phyloP scores from a whole-genome alignment of 1,140 invertebrate genomes.

The Carposina sasakii region DNA sequence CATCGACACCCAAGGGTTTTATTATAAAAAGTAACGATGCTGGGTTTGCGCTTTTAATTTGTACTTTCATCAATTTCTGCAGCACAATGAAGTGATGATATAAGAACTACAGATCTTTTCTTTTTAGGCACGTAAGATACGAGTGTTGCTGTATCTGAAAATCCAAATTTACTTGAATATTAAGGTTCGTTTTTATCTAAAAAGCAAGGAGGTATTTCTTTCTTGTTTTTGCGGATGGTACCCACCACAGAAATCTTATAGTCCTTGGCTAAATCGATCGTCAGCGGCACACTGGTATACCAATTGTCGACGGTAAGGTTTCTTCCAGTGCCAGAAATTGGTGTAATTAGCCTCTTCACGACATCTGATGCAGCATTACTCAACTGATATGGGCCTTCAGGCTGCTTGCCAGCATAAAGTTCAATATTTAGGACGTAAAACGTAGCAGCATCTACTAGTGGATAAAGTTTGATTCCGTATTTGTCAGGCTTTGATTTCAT shows the following conservation, averaged over 20 bases:
- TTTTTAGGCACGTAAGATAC: constrained; percentile 47
- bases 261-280: constrained; percentile 34
- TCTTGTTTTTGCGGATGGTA: constrained; percentile 51
- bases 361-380: constrained; percentile 35
- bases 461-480: constrained; percentile 66
- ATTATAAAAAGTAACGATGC: constrained; percentile 42
- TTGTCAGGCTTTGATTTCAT: constrained; percentile 56
- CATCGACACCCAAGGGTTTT: constrained; percentile 28
- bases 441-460: constrained; percentile 31
- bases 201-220: constrained; percentile 45
- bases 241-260: constrained; percentile 46
- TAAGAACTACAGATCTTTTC: constrained; percentile 33
- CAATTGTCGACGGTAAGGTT: constrained; percentile 59
- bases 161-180: constrained; percentile 36
- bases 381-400: constrained; percentile 29
- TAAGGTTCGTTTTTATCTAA: constrained; percentile 21
- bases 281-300: constrained; percentile 43
- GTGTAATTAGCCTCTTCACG: constrained; percentile 39
- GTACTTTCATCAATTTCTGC: constrained; percentile 35
- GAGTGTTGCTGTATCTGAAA: constrained; percentile 32
- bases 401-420: constrained; percentile 35
- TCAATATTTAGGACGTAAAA: constrained; percentile 25
- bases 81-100: constrained; percentile 42
- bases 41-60: constrained; percentile 30
- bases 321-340: constrained; percentile 39